A percentile compares a stretch with the other conserved stretches of the same genome.
These are phyloP conservation scores for Drosophila varians DNA, from an alignment of 1,140 invertebrate species.

Conservation along the genomic window DNA sequence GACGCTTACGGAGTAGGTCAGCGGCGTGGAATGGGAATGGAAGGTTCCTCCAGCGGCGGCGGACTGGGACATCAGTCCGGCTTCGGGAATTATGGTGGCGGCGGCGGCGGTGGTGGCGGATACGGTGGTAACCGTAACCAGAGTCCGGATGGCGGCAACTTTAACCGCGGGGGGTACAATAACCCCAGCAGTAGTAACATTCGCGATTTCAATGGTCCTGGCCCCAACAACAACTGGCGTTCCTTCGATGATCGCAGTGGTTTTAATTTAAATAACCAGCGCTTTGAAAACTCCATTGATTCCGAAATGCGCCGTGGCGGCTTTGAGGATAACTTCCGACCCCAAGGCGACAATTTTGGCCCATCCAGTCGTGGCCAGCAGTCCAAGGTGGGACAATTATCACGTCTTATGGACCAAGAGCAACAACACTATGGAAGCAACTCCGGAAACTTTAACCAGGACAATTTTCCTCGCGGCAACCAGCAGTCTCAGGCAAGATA, in stretches of 20 bases:
- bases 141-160: constrained; percentile 29
- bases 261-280: constrained; percentile 19
- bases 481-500: constrained; percentile 10
- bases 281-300: constrained; percentile 17
- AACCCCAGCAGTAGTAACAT: constrained; percentile 2
- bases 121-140: constrained; percentile 26
- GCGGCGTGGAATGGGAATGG: constrained; percentile 41
- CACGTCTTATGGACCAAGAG: constrained; percentile 11
- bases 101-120: not conserved
- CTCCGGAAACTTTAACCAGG: not conserved
- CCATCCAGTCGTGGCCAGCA: not conserved
- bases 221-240: constrained; percentile 18
- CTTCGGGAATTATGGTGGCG: constrained; percentile 2
- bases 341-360: constrained; percentile 3
- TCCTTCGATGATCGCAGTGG: constrained; percentile 9
- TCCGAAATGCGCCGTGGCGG: not conserved
- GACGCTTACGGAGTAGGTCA: constrained; percentile 62
- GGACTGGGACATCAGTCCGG: not conserved
- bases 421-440: not conserved
- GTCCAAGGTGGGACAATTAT: constrained; percentile 8
- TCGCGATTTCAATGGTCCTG: not conserved
- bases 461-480: constrained; percentile 2
- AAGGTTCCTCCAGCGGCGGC: constrained; percentile 2
- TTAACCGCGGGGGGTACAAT: constrained; percentile 5
- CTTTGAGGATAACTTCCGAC: constrained; percentile 21